Percentiles rank a stretch among this genome's conserved stretches.
Evolutionary conservation across 2,113 vertebrate species (phyloP).

Genomic region (Etheostoma spectabile): DNA sequence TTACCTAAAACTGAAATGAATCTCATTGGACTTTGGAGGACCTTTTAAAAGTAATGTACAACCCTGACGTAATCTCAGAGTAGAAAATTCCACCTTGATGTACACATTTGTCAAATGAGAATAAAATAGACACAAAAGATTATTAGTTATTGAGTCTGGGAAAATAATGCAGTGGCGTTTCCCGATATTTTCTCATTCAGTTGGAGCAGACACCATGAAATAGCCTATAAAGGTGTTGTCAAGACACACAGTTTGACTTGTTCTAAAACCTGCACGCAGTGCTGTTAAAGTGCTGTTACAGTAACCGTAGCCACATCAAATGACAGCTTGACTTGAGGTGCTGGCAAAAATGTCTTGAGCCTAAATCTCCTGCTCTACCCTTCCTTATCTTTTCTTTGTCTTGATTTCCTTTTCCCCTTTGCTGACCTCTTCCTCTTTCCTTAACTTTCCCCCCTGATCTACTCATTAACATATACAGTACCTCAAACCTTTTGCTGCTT

Average conservation of each 20-base stretch:
- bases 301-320: conserved; percentile 33
- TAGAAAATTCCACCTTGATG: conserved; percentile 21
- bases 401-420: neutral
- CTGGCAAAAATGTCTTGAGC: conserved; percentile 4
- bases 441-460: neutral
- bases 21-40: conserved; percentile 29
- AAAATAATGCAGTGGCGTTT: conserved; percentile 48
- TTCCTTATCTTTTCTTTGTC: neutral
- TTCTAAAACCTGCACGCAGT: conserved; percentile 11
- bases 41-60: conserved; percentile 36
- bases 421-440: neutral
- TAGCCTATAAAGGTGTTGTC: conserved; percentile 63
- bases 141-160: conserved; percentile 24
- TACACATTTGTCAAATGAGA: conserved; percentile 20
- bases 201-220: conserved; percentile 65
- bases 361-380: neutral
- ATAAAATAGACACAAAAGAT: conserved; percentile 21
- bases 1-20: conserved; percentile 8
- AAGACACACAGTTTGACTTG: conserved; percentile 38
- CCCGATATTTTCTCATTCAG: conserved; percentile 47
- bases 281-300: conserved; percentile 34
- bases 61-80: neutral
- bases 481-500: conserved; percentile 1
- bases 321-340: conserved; percentile 36
- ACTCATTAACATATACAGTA: neutral